Percentiles rank a stretch among this genome's conserved stretches.
These are phyloP conservation scores for Gymnoscopelus microlampas DNA, from an alignment of 2,797 vertebrate species.

Conservation along the genomic window DNA sequence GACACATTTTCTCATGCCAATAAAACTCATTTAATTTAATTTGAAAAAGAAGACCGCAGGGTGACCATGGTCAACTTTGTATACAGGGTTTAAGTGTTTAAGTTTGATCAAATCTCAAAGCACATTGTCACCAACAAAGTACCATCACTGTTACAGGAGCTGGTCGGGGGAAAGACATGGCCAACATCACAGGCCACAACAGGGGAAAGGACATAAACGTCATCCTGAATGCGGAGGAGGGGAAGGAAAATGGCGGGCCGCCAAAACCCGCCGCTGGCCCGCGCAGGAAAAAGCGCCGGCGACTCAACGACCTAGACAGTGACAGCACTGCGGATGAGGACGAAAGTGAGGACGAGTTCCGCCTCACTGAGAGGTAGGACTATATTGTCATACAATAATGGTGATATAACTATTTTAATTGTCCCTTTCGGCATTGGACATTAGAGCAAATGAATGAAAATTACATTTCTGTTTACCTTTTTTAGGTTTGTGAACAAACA, in stretches of 20 bases:
- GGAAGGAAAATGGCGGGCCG: slow-evolving; percentile 90
- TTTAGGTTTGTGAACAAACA: too few species aligned
- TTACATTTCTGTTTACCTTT: too few species aligned
- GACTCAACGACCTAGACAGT: slow-evolving; percentile 96
- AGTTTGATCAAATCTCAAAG: not conserved
- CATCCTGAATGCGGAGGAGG: slow-evolving; percentile 90
- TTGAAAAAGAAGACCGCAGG: too few species aligned
- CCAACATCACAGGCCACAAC: slow-evolving; percentile 94
- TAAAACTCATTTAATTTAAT: too few species aligned
- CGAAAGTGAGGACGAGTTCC: slow-evolving; percentile 96
- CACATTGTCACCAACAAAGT: not conserved
- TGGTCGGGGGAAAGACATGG: slow-evolving; percentile 97
- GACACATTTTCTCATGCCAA: not conserved
- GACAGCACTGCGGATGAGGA: slow-evolving; percentile 96
- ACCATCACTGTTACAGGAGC: slow-evolving; percentile 78
- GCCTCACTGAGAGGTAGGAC: slow-evolving; percentile 90
- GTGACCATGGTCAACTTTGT: not conserved
- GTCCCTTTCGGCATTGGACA: too few species aligned
- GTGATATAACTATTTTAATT: too few species aligned
- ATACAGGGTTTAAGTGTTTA: not conserved
- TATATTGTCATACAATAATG: too few species aligned
- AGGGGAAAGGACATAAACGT: slow-evolving; percentile 95
- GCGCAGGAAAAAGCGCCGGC: slow-evolving; percentile 91
- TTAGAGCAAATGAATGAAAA: too few species aligned
- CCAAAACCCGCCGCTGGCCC: slow-evolving; percentile 73